Base-by-base conservation (phyloP, 2,888 invertebrate species). In the Mechanitis messenoides region DNA sequence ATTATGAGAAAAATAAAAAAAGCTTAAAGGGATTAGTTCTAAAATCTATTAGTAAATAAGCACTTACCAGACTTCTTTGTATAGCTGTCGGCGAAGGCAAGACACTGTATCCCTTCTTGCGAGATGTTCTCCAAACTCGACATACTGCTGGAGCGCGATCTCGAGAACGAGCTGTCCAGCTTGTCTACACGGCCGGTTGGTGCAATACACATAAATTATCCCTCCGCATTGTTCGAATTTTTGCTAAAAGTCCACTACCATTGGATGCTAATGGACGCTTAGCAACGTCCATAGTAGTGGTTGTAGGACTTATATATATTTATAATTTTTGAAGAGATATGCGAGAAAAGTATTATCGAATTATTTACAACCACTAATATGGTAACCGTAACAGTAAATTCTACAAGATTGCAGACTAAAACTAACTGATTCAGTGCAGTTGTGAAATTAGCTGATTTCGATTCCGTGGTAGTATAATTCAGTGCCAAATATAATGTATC, bases 71-170 rank as follows among this genome's bases (percentile, higher is more conserved):
- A 95, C 92, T 97, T 97, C 89, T 95, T 96, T 68, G 96, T 95
- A 88, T 96, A 98, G 73, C 97, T 96, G 90, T 98, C 98, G 73
- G 97, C 96, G 90, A 98, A 98, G 74, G 95, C 95, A 88, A 99
- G 93, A 91, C 97, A 97, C 92, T 97, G 97, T 79, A 98, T 95
- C 83, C 97, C 95, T 92, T 98, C 98, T 76, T 96, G 95, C 79
- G 96, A 95, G 90, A 98, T 97, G 92, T 98, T 98, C 91, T 98
- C 98, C 82, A 98, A 92, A 87, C 98, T 98, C 79, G 98, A 98
- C 95, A 98, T 98, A 88, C 97, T 97, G 87, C 98, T 98, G 85
- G 97, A 98, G 79, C 98, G 93, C 73, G 98, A 98, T 84, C 98
- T 93, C 77, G 97, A 97, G 92, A 98, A 98, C 75, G 97, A 96